Evolutionary conservation across 2,888 invertebrate species (phyloP), one percentile per base, ranked within the genome.

Genomic region (Carpatolechia fugitivella): DNA sequence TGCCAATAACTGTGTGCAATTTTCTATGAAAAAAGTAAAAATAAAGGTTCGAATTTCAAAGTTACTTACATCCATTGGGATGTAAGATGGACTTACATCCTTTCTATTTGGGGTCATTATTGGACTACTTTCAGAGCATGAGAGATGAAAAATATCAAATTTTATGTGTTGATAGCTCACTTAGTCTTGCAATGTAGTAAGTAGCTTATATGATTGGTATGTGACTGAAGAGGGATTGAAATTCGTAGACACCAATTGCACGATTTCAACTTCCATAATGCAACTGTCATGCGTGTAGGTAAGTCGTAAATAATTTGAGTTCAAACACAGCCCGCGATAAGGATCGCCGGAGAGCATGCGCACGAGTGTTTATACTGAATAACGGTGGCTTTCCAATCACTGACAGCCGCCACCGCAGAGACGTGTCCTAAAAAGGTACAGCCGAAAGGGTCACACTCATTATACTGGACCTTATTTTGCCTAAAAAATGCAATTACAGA

Each of bases 301-400:
- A 70, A 70, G 69, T 69, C 67, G 70, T 76, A 76, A 77, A 77
- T 78, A 74, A 80, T 80, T 80, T 74, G 76, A 78, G 76, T 72
- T 79, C 78, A 79, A 78, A 79, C 80, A 75, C 72, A 71, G 68
- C 66, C 64, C 55, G 56, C 70, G 80, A 80, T 81, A 76, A 75
- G 61, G 60, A 80, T 80, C 80, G 68, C 60, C 59, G 64, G 68
- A 68, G 68, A 74, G 64, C 68, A 72, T 69, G 64, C 60, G 65
- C 70, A 64, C 62, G 67, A 68, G 66, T 69, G 65, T 66, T 64
- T 47, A 49, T 66, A 66, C 64, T 54, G 56, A 51, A 56, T 63
- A 59, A 60, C 56, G 56, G 56, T 47, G 58, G 69, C 66, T 69
- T 65, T 72, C 66, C 63, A 72, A 68, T 66, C 52, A 73, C 66